A percentile compares a stretch with the other conserved stretches of the same genome.
phyloP scores from a whole-genome alignment of 2,888 invertebrate genomes.

The Pyrochroa serraticornis region DNA sequence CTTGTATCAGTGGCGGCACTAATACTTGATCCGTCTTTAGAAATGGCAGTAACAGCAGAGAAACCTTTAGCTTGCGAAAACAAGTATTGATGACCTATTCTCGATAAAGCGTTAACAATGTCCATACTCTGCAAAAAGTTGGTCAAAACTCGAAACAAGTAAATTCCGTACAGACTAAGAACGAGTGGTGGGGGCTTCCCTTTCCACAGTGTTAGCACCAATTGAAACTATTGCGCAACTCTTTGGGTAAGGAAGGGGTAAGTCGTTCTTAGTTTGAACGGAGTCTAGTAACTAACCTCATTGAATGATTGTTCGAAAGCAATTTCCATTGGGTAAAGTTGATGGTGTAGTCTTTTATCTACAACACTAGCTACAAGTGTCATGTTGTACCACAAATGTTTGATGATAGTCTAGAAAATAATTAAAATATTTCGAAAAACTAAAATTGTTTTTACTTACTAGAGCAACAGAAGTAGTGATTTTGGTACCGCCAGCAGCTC shows the following conservation, averaged over 20 bases:
- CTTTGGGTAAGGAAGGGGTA: conserved; percentile 9
- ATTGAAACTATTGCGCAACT: no score
- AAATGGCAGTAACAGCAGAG: conserved; percentile 67
- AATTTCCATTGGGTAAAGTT: conserved; percentile 65
- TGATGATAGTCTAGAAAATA: conserved; percentile 58
- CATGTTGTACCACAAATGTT: conserved; percentile 64
- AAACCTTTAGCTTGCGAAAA: conserved; percentile 65
- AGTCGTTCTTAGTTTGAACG: conserved; percentile 9
- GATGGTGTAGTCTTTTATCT: conserved; percentile 66
- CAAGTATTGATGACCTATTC: conserved; percentile 62
- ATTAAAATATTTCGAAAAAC: neutral
- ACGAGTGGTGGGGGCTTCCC: no score
- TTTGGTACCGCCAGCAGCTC: conserved; percentile 90
- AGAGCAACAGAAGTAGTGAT: conserved; percentile 82
- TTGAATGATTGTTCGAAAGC: conserved; percentile 61
- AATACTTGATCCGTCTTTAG: conserved; percentile 58
- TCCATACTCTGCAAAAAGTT: conserved; percentile 53
- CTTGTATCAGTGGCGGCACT: conserved; percentile 57
- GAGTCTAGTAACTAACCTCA: conserved; percentile 43
- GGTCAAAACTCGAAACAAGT: conserved; percentile 17
- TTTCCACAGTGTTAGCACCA: no score
- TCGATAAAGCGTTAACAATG: conserved; percentile 58
- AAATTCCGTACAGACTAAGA: conserved; percentile 26
- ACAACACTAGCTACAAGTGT: conserved; percentile 62
- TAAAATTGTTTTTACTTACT: conserved; percentile 60